A percentile compares a stretch with the other conserved stretches of the same genome.
phyloP scores from a whole-genome alignment of 2,797 vertebrate genomes.

The Sebastes vulpes region DNA sequence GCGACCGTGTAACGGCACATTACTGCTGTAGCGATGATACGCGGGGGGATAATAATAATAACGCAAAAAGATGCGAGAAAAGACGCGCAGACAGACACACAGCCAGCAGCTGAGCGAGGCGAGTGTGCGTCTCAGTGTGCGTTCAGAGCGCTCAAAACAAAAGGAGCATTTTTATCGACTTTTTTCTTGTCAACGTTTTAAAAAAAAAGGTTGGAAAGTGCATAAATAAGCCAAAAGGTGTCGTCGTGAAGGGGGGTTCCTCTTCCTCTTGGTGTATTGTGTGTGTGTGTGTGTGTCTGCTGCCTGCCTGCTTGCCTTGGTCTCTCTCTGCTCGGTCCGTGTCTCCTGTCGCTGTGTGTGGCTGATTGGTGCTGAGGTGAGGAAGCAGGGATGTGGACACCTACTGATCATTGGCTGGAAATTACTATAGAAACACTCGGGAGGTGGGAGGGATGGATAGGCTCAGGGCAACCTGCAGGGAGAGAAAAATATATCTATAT shows the following conservation, averaged over 20 bases:
- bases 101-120: conserved; percentile 35
- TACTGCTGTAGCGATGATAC: conserved; percentile 73
- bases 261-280: conserved; percentile 73
- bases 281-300: conserved; percentile 56
- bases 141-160: conserved; percentile 81
- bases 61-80: conserved; percentile 53
- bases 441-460: conserved; percentile 80
- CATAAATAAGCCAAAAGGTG: conserved; percentile 71
- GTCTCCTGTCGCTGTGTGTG: conserved; percentile 94
- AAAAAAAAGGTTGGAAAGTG: conserved; percentile 68
- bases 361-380: conserved; percentile 93
- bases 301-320: conserved; percentile 59
- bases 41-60: conserved; percentile 54
- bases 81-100: conserved; percentile 55
- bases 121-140: conserved; percentile 9
- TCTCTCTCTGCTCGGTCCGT: conserved; percentile 86
- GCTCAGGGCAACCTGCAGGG: conserved; percentile 78
- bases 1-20: conserved; percentile 92
- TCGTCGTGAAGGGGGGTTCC: conserved; percentile 46
- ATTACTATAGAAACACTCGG: conserved; percentile 92
- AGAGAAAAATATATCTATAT: conserved; percentile 65
- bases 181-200: conserved; percentile 61
- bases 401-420: conserved; percentile 95
- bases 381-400: conserved; percentile 93
- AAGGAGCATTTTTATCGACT: conserved; percentile 82